Evolutionary conservation across 2,888 invertebrate genomes (phyloP), one percentile per base, ranked within the genome.

Genomic region (Empis stercorea): DNA sequence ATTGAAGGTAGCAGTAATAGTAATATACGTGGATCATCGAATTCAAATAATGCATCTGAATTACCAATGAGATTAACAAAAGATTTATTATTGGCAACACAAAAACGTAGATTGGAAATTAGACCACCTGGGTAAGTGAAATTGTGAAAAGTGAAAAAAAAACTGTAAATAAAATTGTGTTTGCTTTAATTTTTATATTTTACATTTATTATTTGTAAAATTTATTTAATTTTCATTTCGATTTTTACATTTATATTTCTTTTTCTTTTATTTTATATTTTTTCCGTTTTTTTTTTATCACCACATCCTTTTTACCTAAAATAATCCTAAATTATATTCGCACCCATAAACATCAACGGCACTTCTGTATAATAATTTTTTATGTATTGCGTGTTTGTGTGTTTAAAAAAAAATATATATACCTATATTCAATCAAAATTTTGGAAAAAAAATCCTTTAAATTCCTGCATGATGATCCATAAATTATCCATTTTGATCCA

Each of bases 31-130:
- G 17, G 38, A 7, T 17, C 4, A 15, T 13, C 15, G 11, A 59
- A 54, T 46, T 60, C 61, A 9, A 64, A 62, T 37, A 59, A 60
- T 51, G 61, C 66, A n/a, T 60, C 60, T 40, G 68, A 68, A 56
- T 63, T 65, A 58, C 70, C 73, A 36, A 67, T 75, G 59, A 76
- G 87, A 51, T 76, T 88, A 61, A 88, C 88, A 59, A 83, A 81
- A 70, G 84, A 84, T 71, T 76, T 84, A 61, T 74, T 89, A 54
- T 76, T 87, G 60, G 83, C 83, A 61, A 87, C 88, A 51, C 86
- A 87, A 71, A 77, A 80, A 63, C 76, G 82, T 57, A 75, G 85
- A 51, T 81, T 82, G 59, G 76, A 77, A 66, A 77, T 68, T 50
- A 58, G 70, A 56, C 69, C 70, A 45, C 66, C 80, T 55, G 80